Evolutionary conservation across 2,113 vertebrate species (phyloP).

Genomic region (Tiliqua scincoides): DNA sequence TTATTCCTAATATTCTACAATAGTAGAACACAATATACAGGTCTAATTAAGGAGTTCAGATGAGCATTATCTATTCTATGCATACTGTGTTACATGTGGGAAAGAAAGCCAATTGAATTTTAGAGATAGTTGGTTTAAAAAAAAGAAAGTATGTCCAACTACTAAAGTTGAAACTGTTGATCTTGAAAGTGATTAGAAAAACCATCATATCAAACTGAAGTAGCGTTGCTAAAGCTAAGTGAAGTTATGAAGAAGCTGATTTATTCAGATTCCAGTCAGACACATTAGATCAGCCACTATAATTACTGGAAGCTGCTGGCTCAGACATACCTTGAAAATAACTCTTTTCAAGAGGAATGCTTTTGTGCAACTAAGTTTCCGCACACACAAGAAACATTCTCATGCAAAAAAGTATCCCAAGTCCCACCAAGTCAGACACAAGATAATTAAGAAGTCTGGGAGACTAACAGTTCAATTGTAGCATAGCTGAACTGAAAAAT

Average conservation of each 20-base stretch:
- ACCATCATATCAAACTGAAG: slow-evolving; percentile 1
- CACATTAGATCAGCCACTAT: slow-evolving; percentile 32
- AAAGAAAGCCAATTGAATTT: background rate
- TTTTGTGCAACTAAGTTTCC: slow-evolving; percentile 52
- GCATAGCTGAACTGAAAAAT: slow-evolving; percentile 55
- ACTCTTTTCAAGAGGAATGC: slow-evolving; percentile 56
- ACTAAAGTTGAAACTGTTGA: slow-evolving; percentile 22
- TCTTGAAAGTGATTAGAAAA: background rate
- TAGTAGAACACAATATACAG: slow-evolving; percentile 19
- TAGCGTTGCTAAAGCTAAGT: slow-evolving; percentile 20
- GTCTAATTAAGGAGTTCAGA: background rate
- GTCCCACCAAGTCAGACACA: slow-evolving; percentile 53
- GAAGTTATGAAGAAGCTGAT: slow-evolving; percentile 51
- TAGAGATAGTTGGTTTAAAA: background rate
- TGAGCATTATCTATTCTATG: background rate
- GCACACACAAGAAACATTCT: slow-evolving; percentile 43
- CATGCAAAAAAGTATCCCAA: slow-evolving; percentile 56
- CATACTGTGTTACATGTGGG: background rate
- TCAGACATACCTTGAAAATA: slow-evolving; percentile 63
- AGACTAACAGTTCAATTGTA: slow-evolving; percentile 69
- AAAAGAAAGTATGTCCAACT: background rate
- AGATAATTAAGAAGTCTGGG: slow-evolving; percentile 63
- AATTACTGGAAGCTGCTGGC: slow-evolving; percentile 60
- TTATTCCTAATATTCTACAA: slow-evolving; percentile 3
- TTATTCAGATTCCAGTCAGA: slow-evolving; percentile 34